These are phyloP conservation scores for Upupa epops DNA, from an alignment of 2,113 vertebrate species.

Conservation along the genomic window DNA sequence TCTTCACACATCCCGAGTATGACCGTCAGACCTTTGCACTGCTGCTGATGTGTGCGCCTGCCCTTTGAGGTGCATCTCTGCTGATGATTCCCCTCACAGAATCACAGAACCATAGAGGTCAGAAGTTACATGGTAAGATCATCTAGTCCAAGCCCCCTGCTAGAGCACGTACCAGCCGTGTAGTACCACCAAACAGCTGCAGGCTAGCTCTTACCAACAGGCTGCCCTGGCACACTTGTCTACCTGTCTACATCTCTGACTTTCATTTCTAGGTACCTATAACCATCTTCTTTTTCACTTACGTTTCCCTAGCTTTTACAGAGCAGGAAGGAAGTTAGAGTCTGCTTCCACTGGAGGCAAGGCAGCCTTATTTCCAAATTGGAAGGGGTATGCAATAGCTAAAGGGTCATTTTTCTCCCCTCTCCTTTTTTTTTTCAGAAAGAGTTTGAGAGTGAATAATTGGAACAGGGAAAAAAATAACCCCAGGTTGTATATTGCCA, in stretches of 20 bases:
- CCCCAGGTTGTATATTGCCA: conserved; percentile 53
- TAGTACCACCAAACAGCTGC: not conserved
- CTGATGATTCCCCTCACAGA: not conserved
- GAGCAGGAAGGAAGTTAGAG: not conserved
- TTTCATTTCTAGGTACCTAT: not conserved
- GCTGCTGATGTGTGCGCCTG: no score
- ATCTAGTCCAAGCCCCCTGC: no score
- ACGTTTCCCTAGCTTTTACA: not conserved
- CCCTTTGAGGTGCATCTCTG: not conserved
- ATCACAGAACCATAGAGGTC: no score
- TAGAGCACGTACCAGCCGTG: not conserved
- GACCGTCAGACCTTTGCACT: not conserved
- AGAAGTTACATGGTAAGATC: no score
- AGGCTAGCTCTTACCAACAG: not conserved
- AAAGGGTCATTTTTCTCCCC: not conserved
- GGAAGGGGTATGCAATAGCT: not conserved
- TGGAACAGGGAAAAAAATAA: conserved; percentile 37
- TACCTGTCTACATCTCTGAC: not conserved
- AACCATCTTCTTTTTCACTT: not conserved
- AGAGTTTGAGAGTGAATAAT: conserved; percentile 11
- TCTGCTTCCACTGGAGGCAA: not conserved
- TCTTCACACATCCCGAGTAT: accelerated
- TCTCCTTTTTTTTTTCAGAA: not conserved
- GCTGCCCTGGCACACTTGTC: not conserved
- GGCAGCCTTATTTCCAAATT: not conserved